Conservation (phyloP, 2,113 vertebrate genomes). For the Tachuris rubrigastra region DNA sequence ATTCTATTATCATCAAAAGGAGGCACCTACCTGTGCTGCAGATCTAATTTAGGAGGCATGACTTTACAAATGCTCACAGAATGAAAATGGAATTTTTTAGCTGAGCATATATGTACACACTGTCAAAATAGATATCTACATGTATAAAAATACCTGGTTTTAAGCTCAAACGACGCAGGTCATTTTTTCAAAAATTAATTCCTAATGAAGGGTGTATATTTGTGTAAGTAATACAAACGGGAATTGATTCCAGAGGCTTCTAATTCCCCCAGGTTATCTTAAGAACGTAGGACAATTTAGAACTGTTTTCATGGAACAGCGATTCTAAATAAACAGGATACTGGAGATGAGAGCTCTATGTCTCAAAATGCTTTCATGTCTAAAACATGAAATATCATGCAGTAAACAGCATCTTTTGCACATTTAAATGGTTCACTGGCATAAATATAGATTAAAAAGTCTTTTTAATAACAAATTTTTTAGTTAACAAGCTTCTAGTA, state of each 20-base stretch:
- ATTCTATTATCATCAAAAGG: not conserved
- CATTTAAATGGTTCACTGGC: not conserved
- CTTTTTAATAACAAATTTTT: not conserved
- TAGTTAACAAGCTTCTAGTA: not conserved
- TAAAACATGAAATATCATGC: not conserved
- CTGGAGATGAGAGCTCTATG: not conserved
- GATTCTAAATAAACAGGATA: not conserved
- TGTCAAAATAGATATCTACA: not conserved
- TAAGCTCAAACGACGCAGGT: not conserved
- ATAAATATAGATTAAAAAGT: not conserved
- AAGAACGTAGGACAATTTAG: not conserved
- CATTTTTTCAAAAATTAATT: not conserved
- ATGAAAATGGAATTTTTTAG: not conserved
- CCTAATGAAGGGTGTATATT: not conserved
- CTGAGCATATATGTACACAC: not conserved
- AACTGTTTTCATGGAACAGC: not conserved
- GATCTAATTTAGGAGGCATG: not conserved
- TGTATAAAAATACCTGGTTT: not conserved
- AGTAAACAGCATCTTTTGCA: not conserved
- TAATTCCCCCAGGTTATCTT: not conserved
- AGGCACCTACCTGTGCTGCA: not conserved
- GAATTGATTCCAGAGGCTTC: not conserved
- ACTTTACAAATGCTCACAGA: not conserved
- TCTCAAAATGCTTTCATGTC: not conserved
- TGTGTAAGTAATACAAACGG: not conserved